Evolutionary conservation across 2,113 vertebrate genomes (phyloP).

Genomic region (Pica pica): DNA sequence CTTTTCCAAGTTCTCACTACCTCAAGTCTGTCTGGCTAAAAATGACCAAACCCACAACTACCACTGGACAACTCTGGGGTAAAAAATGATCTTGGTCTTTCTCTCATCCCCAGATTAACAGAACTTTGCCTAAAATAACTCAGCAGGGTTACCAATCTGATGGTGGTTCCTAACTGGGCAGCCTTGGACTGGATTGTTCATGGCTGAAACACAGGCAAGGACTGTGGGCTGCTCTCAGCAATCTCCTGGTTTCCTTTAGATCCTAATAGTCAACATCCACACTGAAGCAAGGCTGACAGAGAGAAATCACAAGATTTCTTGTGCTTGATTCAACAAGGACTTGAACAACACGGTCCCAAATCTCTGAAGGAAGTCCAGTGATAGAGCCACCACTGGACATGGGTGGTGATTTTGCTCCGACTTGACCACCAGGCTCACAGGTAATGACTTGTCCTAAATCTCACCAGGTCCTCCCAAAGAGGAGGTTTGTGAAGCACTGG

Average conservation of each 20-base stretch:
- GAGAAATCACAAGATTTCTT: neutral
- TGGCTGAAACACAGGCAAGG: neutral
- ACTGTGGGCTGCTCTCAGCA: neutral
- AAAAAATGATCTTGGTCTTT: neutral
- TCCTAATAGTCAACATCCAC: neutral
- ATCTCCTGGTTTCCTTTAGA: neutral
- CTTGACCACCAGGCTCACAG: conserved; percentile 46
- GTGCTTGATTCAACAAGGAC: neutral
- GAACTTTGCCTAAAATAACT: neutral
- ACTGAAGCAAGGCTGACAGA: neutral
- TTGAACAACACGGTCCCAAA: neutral
- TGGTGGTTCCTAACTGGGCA: neutral
- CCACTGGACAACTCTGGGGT: neutral
- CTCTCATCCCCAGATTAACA: neutral
- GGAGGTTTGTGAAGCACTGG: conserved; percentile 27
- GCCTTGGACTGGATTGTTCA: neutral
- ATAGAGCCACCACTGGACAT: neutral
- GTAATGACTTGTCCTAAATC: conserved; percentile 46
- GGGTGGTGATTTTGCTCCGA: neutral
- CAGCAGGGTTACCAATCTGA: neutral
- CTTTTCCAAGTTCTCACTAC: neutral
- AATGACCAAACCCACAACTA: neutral
- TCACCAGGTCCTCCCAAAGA: conserved; percentile 65
- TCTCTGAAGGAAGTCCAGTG: neutral
- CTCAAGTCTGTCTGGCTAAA: neutral